Base-by-base conservation (phyloP, 2,113 vertebrate genomes). In the Embiotoca jacksoni region DNA sequence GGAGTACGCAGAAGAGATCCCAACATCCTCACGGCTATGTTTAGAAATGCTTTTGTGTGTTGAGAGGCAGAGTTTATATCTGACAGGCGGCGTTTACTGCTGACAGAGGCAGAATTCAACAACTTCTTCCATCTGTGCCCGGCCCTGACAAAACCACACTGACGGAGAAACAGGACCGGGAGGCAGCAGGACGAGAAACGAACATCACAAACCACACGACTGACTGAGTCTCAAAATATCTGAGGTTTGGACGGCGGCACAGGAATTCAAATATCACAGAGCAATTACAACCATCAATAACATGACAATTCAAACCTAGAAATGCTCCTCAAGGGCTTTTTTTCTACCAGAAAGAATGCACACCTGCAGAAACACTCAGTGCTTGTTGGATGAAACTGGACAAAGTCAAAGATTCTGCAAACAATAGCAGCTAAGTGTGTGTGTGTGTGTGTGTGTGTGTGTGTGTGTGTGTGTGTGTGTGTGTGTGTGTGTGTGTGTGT, bases 31-130 rank as follows among this genome's bases (percentile, higher is more conserved):
- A 50, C 32, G 53, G 49, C 63, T 56, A 65, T 78, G 70, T 83
- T 85, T 76, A 85, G 53, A 74, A 81, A 67, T 15, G 23, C 11
- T 31, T 67, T 49, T 68, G 44, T 54, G 33, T 30, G 2, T 41
- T 44, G 2, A 23, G 31, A 35, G 16, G 7, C 37, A 14, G 32
- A 56, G 31, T 49, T 6, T 33, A 30, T 15, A 23, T 57, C 62
- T 72, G 55, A 41, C 58, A 32, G 31, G 23, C 32, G 31, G 30
- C 0, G 8, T 52, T 0, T 1, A 41, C 65, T 66, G 78, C 78
- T 78, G 73, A 73, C 47, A 3, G 32, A 63, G 35, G 62, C 16
- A 65, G 9, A 81, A 73, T 46, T 54, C 61, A 59, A 69, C 36
- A 4, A 49, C 47, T 53, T 23, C 23, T 23, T 74, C 58, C 52